Base-by-base conservation (phyloP, 92 coral and sea anemone genomes). In the Palythoa heliodiscus region DNA sequence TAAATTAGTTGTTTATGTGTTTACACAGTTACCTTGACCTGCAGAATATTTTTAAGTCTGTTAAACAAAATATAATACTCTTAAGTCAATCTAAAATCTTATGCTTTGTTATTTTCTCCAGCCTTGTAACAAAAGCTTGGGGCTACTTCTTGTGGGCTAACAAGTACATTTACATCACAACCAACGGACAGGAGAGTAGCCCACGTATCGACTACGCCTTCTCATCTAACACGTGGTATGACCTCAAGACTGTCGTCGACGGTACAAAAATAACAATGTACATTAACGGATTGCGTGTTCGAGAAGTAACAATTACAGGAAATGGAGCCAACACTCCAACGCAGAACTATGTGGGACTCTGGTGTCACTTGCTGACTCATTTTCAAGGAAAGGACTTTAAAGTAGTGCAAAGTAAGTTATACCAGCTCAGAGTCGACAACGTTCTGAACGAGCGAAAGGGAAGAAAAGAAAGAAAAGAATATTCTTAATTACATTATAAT, bases 281-380 rank as follows among this genome's bases (percentile, higher is more conserved):
- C 70, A 78, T 78, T 43, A 78, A 78, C 53, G 83, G 83, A 3
- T n/a, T 78, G 23, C 83, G 83, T 78, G 83, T 78, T 16, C 60
- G 58, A 43, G 71, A 78, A 61, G 43, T 78, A 58, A 39, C 57
- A 39, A 37, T 78, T 24, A 58, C 83, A 17, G 83, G 83, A 60
- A 57, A 2, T 17, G 71, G 52, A 1, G 83, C 83, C 6, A 40
- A 37, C 61, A 47, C 83, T 24, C 83, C 83, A 16, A 78, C 72
- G 19, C 83, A 78, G 29, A 78, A 78, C 83, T 78, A 58, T 24
- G 83, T 78, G 3, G 83, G 83, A 5, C 16, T 78, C 52, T 78
- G 83, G 83, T 78, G 83, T 23, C 83, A 78, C 55, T 38, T 72
- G 57, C 17, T 78, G 55, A 71, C 54, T 5, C 83, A 78, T 64